These are phyloP conservation scores for Heliangelus exortis DNA, from an alignment of 2,797 vertebrate species.

Conservation along the genomic window DNA sequence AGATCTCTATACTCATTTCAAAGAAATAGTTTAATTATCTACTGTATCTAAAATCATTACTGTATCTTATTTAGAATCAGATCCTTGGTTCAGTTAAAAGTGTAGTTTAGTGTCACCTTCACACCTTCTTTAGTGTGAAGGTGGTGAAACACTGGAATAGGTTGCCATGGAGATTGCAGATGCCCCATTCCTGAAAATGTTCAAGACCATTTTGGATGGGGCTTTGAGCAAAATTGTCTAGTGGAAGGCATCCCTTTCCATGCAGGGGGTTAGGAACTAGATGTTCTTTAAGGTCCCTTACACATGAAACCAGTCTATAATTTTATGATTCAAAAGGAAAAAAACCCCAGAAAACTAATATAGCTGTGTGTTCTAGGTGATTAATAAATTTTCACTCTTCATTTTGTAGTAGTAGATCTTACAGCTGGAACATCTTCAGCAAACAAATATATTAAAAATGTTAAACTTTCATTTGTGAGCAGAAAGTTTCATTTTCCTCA, in stretches of 20 bases:
- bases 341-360: background rate
- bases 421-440: background rate
- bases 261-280: too few relatives aligned
- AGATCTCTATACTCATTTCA: background rate
- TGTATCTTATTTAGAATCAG: background rate
- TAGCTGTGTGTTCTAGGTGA: background rate
- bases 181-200: too few relatives aligned
- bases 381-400: background rate
- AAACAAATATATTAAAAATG: background rate
- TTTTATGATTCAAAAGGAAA: background rate
- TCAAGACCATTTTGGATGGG: too few relatives aligned
- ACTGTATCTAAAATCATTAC: background rate
- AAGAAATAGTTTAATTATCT: background rate
- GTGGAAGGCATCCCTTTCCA: too few relatives aligned
- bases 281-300: too few relatives aligned
- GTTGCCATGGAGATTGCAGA: too few relatives aligned
- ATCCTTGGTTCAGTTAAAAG: background rate
- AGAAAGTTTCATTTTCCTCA: background rate
- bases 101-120: background rate
- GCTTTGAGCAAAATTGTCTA: too few relatives aligned
- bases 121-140: too few relatives aligned
- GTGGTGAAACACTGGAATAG: too few relatives aligned
- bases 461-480: background rate
- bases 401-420: background rate
- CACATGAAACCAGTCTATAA: too few relatives aligned